Base-by-base conservation (phyloP, 2,888 invertebrate genomes). In the Sarcophaga carnaria region DNA sequence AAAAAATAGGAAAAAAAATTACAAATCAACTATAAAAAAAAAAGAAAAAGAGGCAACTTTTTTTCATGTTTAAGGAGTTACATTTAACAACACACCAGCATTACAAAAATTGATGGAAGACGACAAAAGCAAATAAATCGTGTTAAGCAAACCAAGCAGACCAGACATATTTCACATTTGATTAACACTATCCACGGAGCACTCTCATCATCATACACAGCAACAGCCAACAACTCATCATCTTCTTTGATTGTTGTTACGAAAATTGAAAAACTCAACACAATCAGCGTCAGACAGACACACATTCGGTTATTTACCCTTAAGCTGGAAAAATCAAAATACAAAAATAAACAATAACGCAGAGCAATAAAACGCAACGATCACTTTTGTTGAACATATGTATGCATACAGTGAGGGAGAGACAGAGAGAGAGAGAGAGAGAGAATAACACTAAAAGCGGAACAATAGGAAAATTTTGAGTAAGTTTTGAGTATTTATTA, bases 231-330 rank as follows among this genome's bases (percentile, higher is more conserved):
- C 17, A 80, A 20, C 49, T 37, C 62, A 78, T 72, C 62, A 62
- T 37, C 71, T 78, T 83, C 60, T 67, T 67, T 83, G 66, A 72
- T 72, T 66, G 72, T 67, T 67, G 27, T 66, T 14, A 66, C 8
- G 27, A 66, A 66, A 66, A 25, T 17, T 27, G 22, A 25, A 14
- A 66, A 20, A 66, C 22, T 45, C 27, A 54, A 54, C 62, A 69
- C 14, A 80, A 69, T 66, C 45, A 62, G 67, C n/a, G 17, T 22
- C 69, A 76, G 69, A 69, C 37, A 37, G 49, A 49, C 54, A 11
- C 2, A 49, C 1, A 54, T 12, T 54, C 59, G 70, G 64, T 76
- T 82, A 54, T 76, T 82, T 76, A 70, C 62, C n/a, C 45, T 70
- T 63, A 37, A 54, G 63, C 37, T 37, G 11, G 37, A 54, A 67